Evolutionary conservation across 2,888 invertebrate species (phyloP).

Genomic region (Tiphia femorata): DNA sequence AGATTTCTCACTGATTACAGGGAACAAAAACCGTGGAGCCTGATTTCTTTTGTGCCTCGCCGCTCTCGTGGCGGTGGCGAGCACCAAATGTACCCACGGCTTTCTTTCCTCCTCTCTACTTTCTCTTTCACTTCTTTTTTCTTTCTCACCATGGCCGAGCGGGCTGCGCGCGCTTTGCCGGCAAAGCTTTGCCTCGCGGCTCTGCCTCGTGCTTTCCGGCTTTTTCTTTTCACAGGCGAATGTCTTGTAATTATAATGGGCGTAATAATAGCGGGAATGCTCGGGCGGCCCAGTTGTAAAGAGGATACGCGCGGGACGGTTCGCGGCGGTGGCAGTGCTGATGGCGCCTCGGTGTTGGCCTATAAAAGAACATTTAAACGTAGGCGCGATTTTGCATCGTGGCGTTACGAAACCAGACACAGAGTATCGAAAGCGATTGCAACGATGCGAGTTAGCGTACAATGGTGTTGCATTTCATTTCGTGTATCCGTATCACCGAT

Average conservation of each 20-base stretch:
- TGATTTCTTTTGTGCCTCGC: conserved; percentile 24
- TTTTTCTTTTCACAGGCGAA: not conserved
- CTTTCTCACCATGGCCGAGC: not conserved
- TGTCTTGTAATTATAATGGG: conserved; percentile 1
- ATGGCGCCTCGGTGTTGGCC: no score
- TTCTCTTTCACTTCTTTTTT: not conserved
- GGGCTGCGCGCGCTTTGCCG: not conserved
- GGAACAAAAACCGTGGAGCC: conserved; percentile 15
- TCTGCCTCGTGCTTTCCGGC: not conserved
- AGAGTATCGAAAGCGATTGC: no score
- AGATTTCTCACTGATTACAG: conserved; percentile 20
- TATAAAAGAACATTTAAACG: no score
- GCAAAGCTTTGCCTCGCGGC: not conserved
- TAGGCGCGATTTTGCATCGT: no score
- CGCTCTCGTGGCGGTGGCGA: conserved; percentile 4
- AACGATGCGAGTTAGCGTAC: no score
- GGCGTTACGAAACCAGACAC: no score
- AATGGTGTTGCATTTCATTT: no score
- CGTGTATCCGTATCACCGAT: no score
- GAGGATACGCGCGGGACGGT: not conserved
- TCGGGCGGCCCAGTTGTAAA: not conserved
- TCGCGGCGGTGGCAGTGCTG: no score
- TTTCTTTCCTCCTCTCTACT: not conserved
- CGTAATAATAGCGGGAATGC: not conserved
- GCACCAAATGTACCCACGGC: not conserved